These are phyloP conservation scores for Cottus gobio DNA, from an alignment of 2,113 vertebrate species.

Conservation along the genomic window DNA sequence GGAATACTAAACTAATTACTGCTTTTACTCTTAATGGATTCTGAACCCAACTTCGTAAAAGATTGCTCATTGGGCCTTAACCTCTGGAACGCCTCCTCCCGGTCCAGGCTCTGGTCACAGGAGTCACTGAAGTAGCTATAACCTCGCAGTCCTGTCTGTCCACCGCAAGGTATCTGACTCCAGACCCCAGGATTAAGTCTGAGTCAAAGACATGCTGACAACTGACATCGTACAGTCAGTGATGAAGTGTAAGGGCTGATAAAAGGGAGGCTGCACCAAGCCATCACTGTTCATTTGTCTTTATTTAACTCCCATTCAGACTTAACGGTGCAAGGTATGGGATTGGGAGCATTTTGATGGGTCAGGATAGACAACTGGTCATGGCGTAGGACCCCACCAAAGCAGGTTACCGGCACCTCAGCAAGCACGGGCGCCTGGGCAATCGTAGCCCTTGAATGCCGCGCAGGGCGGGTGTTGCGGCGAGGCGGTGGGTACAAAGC, in stretches of 20 bases:
- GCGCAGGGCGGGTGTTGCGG: too few relatives aligned
- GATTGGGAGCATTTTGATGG: background rate
- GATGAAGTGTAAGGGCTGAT: background rate
- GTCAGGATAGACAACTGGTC: too few relatives aligned
- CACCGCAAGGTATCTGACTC: conserved; percentile 4
- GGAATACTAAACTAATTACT: conserved; percentile 78
- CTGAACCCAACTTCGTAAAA: conserved; percentile 43
- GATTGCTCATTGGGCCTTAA: conserved; percentile 58
- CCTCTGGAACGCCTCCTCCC: conserved; percentile 46
- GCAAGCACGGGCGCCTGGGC: too few relatives aligned
- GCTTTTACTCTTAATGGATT: conserved; percentile 66
- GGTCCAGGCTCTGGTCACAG: conserved; percentile 43
- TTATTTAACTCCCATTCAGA: background rate
- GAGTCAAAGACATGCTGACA: background rate
- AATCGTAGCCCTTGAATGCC: too few relatives aligned
- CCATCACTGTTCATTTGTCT: conserved; percentile 10
- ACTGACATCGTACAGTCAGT: background rate
- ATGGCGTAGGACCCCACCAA: too few relatives aligned
- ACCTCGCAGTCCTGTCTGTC: background rate
- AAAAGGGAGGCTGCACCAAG: background rate
- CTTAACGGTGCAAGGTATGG: background rate
- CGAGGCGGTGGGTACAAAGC: too few relatives aligned
- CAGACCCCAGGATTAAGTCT: conserved; percentile 15
- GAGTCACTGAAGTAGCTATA: conserved; percentile 46
- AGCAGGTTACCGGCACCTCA: too few relatives aligned